phyloP scores from a whole-genome alignment of 2,888 invertebrate species.

The Aporophyla lueneburgensis region DNA sequence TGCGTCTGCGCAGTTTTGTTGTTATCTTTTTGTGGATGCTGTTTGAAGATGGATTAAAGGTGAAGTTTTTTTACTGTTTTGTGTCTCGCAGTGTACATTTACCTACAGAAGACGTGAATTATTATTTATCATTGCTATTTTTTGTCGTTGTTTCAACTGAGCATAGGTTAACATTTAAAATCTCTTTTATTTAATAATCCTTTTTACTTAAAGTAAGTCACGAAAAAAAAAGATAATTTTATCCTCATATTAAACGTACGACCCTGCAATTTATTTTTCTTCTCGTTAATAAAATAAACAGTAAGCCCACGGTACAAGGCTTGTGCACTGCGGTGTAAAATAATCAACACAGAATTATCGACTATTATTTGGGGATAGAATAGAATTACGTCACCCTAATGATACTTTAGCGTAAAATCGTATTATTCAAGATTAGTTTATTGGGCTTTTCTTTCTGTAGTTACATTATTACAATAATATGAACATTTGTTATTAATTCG shows the following conservation, averaged over 20 bases:
- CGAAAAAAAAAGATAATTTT: neutral
- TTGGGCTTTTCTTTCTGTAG: conserved; percentile 29
- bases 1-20: conserved; percentile 63
- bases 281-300: conserved; percentile 51
- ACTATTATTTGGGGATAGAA: conserved; percentile 79
- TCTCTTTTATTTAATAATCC: neutral
- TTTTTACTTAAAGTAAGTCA: neutral
- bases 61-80: neutral
- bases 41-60: neutral
- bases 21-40: conserved; percentile 35
- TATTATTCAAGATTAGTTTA: conserved; percentile 74
- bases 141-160: neutral
- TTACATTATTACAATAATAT: conserved; percentile 9
- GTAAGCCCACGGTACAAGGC: conserved; percentile 46
- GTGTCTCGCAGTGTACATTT: neutral
- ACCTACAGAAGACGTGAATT: neutral
- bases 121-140: neutral
- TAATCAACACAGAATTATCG: conserved; percentile 74
- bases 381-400: conserved; percentile 78
- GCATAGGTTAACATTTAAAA: neutral
- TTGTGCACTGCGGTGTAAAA: conserved; percentile 64
- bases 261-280: conserved; percentile 32
- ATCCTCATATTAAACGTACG: neutral
- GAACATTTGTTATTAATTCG: conserved; percentile 32
- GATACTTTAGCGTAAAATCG: conserved; percentile 75